Percentiles rank a stretch among this genome's conserved stretches.
phyloP scores from a whole-genome alignment of 2,797 vertebrate genomes.

The Peromyscus attwateri region DNA sequence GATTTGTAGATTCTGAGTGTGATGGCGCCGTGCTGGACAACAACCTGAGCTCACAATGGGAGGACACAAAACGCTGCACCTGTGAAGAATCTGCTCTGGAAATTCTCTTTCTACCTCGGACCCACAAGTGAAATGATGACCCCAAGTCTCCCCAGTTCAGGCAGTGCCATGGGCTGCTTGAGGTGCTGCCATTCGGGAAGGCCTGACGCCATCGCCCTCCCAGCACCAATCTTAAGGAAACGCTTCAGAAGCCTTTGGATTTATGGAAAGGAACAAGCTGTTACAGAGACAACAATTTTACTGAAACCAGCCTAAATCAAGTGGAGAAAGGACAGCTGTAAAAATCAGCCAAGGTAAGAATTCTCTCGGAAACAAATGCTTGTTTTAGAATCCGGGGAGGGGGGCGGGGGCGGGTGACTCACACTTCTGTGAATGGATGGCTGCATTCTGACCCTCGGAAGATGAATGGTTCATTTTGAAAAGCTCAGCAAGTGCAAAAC shows the following conservation, averaged over 20 bases:
- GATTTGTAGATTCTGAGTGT: neutral
- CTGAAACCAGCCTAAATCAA: constrained; percentile 67
- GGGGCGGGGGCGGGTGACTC: constrained; percentile 66
- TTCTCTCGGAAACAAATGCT: constrained; percentile 69
- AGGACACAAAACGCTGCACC: neutral
- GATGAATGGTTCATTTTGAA: constrained; percentile 75
- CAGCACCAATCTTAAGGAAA: neutral
- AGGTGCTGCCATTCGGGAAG: neutral
- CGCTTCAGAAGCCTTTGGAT: neutral
- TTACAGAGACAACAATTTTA: constrained; percentile 50
- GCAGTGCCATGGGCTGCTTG: neutral
- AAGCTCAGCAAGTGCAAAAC: constrained; percentile 69
- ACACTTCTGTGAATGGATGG: constrained; percentile 59
- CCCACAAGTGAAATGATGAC: neutral
- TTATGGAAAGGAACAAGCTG: constrained; percentile 22
- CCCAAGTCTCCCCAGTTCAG: neutral
- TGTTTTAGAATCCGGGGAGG: constrained; percentile 69
- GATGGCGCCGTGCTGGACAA: neutral
- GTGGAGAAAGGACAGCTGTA: constrained; percentile 27
- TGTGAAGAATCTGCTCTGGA: constrained; percentile 24
- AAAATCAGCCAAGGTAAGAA: constrained; percentile 54
- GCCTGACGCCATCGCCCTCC: neutral
- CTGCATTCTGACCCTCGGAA: constrained; percentile 69
- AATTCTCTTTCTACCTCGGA: neutral
- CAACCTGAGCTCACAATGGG: neutral